Conservation (phyloP, 2,797 vertebrate genomes). For the Oreochromis mossambicus region DNA sequence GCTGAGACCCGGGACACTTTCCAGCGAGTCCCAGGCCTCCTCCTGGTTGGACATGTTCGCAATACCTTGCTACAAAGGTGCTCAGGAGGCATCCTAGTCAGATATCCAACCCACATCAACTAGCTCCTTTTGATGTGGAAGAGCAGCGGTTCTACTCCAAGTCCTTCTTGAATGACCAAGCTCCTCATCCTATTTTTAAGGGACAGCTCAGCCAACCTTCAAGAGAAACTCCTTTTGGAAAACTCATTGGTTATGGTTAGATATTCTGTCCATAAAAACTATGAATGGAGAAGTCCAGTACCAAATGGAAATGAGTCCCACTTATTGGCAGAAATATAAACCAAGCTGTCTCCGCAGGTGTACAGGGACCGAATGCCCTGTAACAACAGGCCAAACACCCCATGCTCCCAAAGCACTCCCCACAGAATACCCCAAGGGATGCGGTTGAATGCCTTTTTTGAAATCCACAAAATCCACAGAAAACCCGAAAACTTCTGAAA, state of each 20-base stretch:
- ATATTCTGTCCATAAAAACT: neutral
- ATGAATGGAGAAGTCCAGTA: neutral
- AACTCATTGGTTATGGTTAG: neutral
- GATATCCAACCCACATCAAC: neutral
- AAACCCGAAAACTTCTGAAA: neutral
- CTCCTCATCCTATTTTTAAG: neutral
- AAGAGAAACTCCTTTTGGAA: neutral
- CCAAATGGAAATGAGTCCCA: neutral
- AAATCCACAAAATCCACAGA: neutral
- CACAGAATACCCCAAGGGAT: neutral
- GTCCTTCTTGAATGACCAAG: neutral
- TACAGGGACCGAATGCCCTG: neutral
- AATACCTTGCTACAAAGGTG: neutral
- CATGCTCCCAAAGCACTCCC: neutral
- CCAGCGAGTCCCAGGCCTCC: neutral
- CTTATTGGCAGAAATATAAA: neutral
- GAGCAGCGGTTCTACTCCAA: neutral
- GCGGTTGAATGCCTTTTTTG: neutral
- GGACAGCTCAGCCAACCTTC: neutral
- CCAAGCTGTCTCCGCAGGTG: neutral
- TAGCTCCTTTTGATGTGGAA: neutral
- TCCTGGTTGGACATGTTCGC: neutral
- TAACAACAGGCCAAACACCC: neutral
- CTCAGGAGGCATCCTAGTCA: neutral
- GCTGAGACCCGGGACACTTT: neutral